Percentiles rank a stretch among this genome's conserved stretches.
Evolutionary conservation across 2,113 vertebrate genomes (phyloP).

Genomic region (Seriola rivoliana): DNA sequence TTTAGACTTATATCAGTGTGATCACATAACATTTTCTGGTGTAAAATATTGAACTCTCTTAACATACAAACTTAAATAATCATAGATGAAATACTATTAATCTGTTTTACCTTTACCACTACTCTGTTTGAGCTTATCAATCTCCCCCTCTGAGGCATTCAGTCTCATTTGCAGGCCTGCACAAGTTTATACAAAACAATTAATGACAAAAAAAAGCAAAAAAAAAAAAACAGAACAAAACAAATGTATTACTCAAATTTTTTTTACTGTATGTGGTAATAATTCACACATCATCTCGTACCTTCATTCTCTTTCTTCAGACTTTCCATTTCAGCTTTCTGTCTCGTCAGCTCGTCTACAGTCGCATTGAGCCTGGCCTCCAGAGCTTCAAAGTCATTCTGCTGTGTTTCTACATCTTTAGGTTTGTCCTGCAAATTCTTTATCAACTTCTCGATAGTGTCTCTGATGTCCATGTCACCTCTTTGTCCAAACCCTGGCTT

Average conservation of each 20-base stretch:
- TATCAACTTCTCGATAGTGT: slow-evolving; percentile 12
- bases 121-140: slow-evolving; percentile 20
- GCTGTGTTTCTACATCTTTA: background rate
- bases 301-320: slow-evolving; percentile 46
- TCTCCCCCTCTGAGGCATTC: slow-evolving; percentile 4
- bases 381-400: background rate
- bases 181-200: background rate
- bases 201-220: background rate
- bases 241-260: background rate
- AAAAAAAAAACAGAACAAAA: no score
- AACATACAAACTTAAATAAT: background rate
- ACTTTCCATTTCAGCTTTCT: slow-evolving; percentile 32
- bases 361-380: slow-evolving; percentile 11
- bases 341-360: slow-evolving; percentile 4
- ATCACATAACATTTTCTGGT: background rate
- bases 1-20: background rate
- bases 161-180: slow-evolving; percentile 23
- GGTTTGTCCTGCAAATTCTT: slow-evolving; percentile 6
- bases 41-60: no score
- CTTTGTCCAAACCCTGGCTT: slow-evolving; percentile 24
- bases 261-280: background rate
- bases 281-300: background rate
- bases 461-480: background rate
- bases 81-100: background rate
- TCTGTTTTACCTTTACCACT: slow-evolving; percentile 9